phyloP scores from a whole-genome alignment of 2,113 vertebrate species.

The Athene cunicularia region DNA sequence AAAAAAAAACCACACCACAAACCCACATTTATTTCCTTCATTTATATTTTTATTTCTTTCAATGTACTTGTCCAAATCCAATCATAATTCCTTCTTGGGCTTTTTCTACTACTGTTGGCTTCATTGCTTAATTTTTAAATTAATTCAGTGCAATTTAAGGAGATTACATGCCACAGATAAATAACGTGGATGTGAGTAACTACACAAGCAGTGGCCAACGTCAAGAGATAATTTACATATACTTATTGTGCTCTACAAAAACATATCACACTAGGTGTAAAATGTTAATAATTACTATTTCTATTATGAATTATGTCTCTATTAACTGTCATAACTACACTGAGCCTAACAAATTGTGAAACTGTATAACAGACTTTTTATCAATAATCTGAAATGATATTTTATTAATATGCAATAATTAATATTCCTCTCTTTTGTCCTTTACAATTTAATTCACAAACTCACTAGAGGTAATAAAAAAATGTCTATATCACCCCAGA shows the following conservation, averaged over 20 bases:
- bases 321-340: background rate
- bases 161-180: background rate
- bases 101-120: background rate
- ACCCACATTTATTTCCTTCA: background rate
- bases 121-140: background rate
- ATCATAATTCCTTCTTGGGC: background rate
- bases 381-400: background rate
- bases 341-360: background rate
- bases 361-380: background rate
- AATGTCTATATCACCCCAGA: background rate
- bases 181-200: background rate
- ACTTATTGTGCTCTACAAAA: background rate
- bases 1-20: no score
- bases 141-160: background rate
- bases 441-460: background rate
- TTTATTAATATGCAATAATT: background rate
- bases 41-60: slow-evolving; percentile 10
- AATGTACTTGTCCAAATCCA: background rate
- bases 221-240: background rate
- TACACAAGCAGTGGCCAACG: background rate
- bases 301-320: background rate
- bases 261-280: background rate
- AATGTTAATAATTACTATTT: background rate
- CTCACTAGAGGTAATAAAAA: background rate
- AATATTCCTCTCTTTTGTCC: background rate